Evolutionary conservation across 2,797 vertebrate genomes (phyloP).

Genomic region (Hydrocynus forskahlii): DNA sequence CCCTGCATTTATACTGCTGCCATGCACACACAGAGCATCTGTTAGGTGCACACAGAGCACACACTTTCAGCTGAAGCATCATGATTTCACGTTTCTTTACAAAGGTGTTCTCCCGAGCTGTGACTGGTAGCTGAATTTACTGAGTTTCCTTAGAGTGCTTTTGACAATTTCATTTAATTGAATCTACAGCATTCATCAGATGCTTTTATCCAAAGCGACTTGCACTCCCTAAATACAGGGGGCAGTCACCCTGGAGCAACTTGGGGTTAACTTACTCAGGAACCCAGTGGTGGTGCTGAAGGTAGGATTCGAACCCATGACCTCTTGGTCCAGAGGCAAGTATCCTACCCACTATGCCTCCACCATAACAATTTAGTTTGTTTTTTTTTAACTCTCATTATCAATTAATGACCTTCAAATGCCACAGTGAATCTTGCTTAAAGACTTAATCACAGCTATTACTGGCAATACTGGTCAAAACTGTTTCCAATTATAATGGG

Average conservation of each 20-base stretch:
- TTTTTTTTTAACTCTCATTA: not conserved
- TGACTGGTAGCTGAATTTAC: not conserved
- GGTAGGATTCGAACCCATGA: too few relatives aligned
- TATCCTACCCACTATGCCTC: too few relatives aligned
- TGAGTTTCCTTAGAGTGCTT: not conserved
- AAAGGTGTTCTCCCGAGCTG: not conserved
- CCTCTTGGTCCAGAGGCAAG: too few relatives aligned
- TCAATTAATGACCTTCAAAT: constrained; percentile 11
- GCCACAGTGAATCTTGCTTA: not conserved
- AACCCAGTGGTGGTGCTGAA: too few relatives aligned
- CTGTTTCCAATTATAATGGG: not conserved
- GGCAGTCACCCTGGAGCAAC: too few relatives aligned
- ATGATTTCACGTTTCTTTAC: not conserved
- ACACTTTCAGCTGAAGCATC: constrained; percentile 1
- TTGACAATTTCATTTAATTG: too few relatives aligned
- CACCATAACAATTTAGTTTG: too few relatives aligned
- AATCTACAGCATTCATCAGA: too few relatives aligned
- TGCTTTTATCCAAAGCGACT: too few relatives aligned
- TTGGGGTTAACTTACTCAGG: too few relatives aligned
- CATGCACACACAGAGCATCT: constrained; percentile 15
- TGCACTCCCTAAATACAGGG: too few relatives aligned
- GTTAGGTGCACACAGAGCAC: constrained; percentile 5
- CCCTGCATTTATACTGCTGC: constrained; percentile 17
- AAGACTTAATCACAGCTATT: not conserved
- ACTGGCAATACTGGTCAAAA: not conserved